Base-by-base conservation (phyloP, 2,888 invertebrate genomes). In the Melinopterus prodromus region DNA sequence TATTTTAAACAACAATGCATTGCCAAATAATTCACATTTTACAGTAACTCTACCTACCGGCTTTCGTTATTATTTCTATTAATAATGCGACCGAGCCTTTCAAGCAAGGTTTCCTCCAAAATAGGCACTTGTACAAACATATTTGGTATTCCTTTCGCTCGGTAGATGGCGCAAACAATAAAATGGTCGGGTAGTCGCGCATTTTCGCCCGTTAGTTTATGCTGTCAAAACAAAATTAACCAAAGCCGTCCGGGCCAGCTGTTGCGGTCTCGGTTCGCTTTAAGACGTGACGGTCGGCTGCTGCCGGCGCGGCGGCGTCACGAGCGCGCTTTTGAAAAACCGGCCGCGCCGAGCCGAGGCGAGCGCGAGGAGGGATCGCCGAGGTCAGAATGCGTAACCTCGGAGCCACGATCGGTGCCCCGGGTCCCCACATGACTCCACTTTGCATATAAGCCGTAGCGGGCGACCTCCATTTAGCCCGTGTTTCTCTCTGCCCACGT, bases 321-420 rank as follows among this genome's bases (percentile, higher is more conserved):
- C 53, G 53, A 53, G 53, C 53, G 53, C 53, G 53, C 53, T 4
- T 53, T 53, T 26, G 26, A 1, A 26, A 3, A 26, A 26, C n/a
- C n/a, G n/a, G n/a, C n/a, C 26, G 26, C 2, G 26, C 71, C 71
- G 71, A 71, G 71, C 35, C 71, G 35, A 26, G 26, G 26, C 26
- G 26, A 26, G 26, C 26, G 53, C 26, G 53, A 12, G 1, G 53
- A 35, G 36, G n/a, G 36, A 74, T n/a, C 74, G n/a, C 26, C 16
- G 80, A 77, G 83, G 82, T 83, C 82, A 83, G 80, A 81, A 83
- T 83, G 82, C 83, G 83, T 84, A 81, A 84, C 82, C 83, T 82
- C 77, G 75, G 77, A 77, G 81, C 84, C 74, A 84, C 84, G 84
- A 83, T 78, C 80, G 77, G 79, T 6, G 74, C 74, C 53, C 53